Percentiles rank a stretch among this genome's conserved stretches.
Evolutionary conservation across 2,797 vertebrate genomes (phyloP).

Genomic region (Varecia variegata): DNA sequence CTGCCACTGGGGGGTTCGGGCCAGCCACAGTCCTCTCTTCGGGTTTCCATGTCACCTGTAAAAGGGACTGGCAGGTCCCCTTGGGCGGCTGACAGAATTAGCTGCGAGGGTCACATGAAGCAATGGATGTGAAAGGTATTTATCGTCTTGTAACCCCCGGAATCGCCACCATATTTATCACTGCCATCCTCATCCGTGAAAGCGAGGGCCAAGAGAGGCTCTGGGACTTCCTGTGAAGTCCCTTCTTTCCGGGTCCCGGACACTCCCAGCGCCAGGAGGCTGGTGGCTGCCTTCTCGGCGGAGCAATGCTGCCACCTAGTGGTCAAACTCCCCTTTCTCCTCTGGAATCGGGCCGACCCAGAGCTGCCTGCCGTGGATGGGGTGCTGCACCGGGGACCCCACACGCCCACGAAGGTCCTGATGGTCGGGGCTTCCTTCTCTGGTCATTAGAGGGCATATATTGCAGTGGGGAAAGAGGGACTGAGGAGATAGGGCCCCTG

Average conservation of each 20-base stretch:
- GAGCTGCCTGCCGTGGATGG: rapidly evolving
- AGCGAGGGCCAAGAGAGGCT: rapidly evolving
- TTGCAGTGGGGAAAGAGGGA: neutral
- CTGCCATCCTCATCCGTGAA: rapidly evolving
- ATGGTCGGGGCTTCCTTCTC: rapidly evolving
- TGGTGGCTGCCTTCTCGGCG: rapidly evolving
- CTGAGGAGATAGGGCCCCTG: neutral
- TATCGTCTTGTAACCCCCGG: neutral
- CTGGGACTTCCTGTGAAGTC: neutral
- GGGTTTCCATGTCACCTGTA: neutral
- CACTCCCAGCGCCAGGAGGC: rapidly evolving
- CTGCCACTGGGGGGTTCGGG: rapidly evolving
- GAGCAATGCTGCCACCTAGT: slow-evolving; percentile 69
- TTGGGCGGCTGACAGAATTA: neutral
- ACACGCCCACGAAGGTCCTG: neutral
- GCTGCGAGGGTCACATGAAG: rapidly evolving
- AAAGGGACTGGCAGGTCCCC: neutral
- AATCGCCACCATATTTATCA: neutral
- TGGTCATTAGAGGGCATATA: neutral
- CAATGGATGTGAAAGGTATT: rapidly evolving
- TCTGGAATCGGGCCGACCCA: rapidly evolving
- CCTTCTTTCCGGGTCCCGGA: rapidly evolving
- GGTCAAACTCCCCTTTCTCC: neutral
- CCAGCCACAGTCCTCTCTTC: rapidly evolving
- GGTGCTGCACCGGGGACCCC: no score